phyloP scores from a whole-genome alignment of 2,888 invertebrate genomes.

The Nephrotoma flavescens region DNA sequence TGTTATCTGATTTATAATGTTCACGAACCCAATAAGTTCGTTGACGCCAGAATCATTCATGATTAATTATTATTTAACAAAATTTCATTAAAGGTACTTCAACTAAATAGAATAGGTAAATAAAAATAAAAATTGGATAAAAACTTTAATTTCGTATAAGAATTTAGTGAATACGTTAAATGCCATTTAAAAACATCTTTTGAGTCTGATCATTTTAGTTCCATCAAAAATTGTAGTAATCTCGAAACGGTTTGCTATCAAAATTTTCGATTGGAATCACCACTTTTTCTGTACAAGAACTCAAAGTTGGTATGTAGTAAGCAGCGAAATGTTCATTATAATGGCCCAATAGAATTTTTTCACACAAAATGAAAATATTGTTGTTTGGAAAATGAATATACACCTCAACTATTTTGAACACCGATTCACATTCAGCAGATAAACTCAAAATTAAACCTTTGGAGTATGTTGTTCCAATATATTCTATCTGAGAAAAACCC shows the following conservation, averaged over 20 bases:
- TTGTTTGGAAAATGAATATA: background rate
- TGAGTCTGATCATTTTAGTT: background rate
- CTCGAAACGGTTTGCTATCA: background rate
- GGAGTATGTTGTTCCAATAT: background rate
- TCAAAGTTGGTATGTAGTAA: background rate
- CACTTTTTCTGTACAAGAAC: background rate
- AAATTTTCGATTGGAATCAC: background rate
- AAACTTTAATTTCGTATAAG: background rate
- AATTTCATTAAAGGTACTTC: background rate
- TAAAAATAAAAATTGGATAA: background rate
- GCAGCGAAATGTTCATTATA: background rate
- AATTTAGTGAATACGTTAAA: no score
- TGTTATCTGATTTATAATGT: background rate
- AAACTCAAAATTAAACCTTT: background rate
- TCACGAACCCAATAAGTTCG: background rate
- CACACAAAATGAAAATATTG: background rate
- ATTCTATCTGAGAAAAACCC: background rate
- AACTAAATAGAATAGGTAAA: no score
- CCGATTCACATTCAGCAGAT: background rate
- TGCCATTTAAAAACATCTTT: background rate
- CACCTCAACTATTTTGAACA: background rate
- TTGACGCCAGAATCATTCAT: background rate
- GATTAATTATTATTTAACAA: background rate
- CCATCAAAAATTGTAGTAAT: background rate
- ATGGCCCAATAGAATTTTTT: background rate